phyloP scores from a whole-genome alignment of 2,888 invertebrate species.

The Malthinus flaveolus region DNA sequence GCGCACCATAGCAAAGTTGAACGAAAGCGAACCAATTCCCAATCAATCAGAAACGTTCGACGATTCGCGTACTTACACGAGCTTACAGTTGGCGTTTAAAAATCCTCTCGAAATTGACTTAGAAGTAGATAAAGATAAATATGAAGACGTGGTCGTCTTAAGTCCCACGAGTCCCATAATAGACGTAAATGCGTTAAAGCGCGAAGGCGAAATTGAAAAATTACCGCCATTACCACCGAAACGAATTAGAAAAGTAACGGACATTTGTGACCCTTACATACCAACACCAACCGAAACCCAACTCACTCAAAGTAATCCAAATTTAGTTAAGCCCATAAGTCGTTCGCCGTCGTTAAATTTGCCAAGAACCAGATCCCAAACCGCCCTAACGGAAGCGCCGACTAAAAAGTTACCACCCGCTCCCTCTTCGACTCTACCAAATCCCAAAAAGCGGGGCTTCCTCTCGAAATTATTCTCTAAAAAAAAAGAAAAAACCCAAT shows the following conservation, averaged over 20 bases:
- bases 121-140: constrained; percentile 45
- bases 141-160: constrained; percentile 62
- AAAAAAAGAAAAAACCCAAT: constrained; percentile 53
- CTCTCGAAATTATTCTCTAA: constrained; percentile 67
- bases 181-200: constrained; percentile 38
- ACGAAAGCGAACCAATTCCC: constrained; percentile 25
- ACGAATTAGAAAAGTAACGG: constrained; percentile 63
- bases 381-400: constrained; percentile 52
- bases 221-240: constrained; percentile 83
- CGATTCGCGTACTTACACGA: constrained; percentile 81
- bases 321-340: constrained; percentile 37
- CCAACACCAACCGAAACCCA: neutral
- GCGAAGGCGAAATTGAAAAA: constrained; percentile 60
- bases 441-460: constrained; percentile 64
- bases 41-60: constrained; percentile 65
- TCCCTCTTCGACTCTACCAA: constrained; percentile 55
- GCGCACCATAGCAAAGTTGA: constrained; percentile 57
- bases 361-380: constrained; percentile 41
- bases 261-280: constrained; percentile 43
- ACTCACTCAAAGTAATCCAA: constrained; percentile 33
- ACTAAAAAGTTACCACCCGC: constrained; percentile 61
- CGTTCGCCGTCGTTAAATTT: constrained; percentile 47
- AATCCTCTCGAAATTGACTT: constrained; percentile 65
- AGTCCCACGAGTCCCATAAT: constrained; percentile 55
- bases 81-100: constrained; percentile 82